These are phyloP conservation scores for Pithecia hirsuta DNA, from an alignment of 2,797 vertebrate species.

Conservation along the genomic window DNA sequence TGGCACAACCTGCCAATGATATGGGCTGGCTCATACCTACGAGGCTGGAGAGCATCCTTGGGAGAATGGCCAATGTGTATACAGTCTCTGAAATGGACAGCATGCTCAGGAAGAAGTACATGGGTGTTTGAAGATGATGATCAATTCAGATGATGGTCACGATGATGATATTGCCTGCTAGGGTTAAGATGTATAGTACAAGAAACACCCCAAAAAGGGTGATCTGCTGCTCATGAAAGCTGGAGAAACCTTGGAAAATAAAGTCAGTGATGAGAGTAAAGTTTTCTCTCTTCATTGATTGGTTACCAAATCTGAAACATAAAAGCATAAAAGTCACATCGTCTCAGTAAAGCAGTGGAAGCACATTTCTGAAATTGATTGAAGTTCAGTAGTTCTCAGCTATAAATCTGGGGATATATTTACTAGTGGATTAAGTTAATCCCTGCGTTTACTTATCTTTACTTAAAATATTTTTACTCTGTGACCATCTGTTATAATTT, in stretches of 20 bases:
- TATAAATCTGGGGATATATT: background rate
- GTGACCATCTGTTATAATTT: background rate
- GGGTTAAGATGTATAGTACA: slow-evolving; percentile 39
- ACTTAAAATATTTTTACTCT: background rate
- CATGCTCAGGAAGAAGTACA: slow-evolving; percentile 71
- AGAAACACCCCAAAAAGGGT: slow-evolving; percentile 61
- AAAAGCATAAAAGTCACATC: background rate
- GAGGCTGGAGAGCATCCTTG: slow-evolving; percentile 64
- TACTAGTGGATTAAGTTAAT: background rate
- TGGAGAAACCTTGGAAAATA: slow-evolving; percentile 65
- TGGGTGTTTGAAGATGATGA: slow-evolving; percentile 53
- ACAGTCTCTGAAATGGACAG: slow-evolving; percentile 62
- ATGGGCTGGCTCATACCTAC: background rate
- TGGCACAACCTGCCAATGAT: slow-evolving; percentile 50
- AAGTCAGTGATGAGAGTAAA: background rate
- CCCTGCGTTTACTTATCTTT: background rate
- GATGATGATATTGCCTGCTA: slow-evolving; percentile 52
- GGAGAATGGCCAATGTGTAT: slow-evolving; percentile 62
- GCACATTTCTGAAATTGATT: background rate
- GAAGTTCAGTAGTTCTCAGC: background rate
- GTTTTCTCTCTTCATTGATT: slow-evolving; percentile 19
- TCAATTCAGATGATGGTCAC: slow-evolving; percentile 42
- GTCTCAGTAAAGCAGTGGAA: background rate
- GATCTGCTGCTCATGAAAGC: slow-evolving; percentile 13
- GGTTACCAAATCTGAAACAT: background rate